Evolutionary conservation across 2,113 vertebrate species (phyloP).

Genomic region (Pipa parva): DNA sequence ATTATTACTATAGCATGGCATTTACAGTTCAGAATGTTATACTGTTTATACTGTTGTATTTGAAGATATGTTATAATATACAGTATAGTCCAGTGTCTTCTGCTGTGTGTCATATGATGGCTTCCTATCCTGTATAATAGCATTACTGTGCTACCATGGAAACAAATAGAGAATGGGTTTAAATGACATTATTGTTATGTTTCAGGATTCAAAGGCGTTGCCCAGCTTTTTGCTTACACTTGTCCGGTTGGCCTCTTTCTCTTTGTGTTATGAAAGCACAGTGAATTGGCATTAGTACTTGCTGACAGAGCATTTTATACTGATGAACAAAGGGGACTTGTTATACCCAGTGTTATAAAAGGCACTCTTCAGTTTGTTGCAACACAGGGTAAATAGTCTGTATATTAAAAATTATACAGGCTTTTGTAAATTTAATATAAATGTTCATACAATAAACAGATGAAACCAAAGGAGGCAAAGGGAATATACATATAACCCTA

Average conservation of each 20-base stretch:
- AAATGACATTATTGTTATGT: neutral
- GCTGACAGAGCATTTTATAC: constrained; percentile 25
- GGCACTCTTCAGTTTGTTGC: too few species aligned
- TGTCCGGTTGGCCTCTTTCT: constrained; percentile 3
- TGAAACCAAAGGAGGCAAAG: too few species aligned
- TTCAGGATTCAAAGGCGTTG: neutral
- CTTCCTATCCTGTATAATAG: neutral
- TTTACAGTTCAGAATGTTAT: too few species aligned
- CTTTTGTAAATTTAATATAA: too few species aligned
- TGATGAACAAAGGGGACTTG: constrained; percentile 19
- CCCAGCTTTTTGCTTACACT: neutral
- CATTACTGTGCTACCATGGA: neutral
- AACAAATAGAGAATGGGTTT: neutral
- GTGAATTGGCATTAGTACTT: constrained; percentile 34
- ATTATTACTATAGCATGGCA: too few species aligned
- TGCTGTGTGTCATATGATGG: neutral
- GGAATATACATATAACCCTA: too few species aligned
- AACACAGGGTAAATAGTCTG: too few species aligned
- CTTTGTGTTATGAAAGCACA: constrained; percentile 11
- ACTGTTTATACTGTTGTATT: too few species aligned
- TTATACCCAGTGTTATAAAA: constrained; percentile 9
- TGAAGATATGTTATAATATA: too few species aligned
- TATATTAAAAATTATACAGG: too few species aligned
- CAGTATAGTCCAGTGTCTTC: too few species aligned
- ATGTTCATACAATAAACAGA: too few species aligned